A percentile compares a stretch with the other conserved stretches of the same genome.
phyloP scores from a whole-genome alignment of 2,797 vertebrate genomes.

The Saxicola maurus region DNA sequence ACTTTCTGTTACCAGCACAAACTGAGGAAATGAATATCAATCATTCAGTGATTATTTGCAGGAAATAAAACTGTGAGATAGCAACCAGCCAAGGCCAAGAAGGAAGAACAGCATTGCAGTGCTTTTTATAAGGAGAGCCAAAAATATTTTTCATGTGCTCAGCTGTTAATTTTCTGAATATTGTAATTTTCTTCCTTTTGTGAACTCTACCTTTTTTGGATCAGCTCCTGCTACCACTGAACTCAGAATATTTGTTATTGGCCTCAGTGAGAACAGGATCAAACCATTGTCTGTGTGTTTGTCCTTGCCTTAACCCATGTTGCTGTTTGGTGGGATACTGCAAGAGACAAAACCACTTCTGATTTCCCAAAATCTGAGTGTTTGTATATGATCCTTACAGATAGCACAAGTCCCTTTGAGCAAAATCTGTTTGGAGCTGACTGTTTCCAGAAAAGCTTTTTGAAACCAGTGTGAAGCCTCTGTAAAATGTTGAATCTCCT shows the following conservation, averaged over 20 bases:
- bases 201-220: background rate
- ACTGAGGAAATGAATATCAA: conserved; percentile 5
- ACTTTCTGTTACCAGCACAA: conserved; percentile 9
- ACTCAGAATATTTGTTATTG: background rate
- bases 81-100: background rate
- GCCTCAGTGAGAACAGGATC: background rate
- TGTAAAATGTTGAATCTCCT: background rate
- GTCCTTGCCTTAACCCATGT: background rate
- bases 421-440: background rate
- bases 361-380: background rate
- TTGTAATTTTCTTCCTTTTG: background rate
- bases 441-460: background rate
- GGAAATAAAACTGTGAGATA: conserved; percentile 30
- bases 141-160: background rate
- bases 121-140: background rate
- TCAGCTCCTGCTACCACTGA: background rate
- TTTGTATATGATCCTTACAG: background rate
- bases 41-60: conserved; percentile 8
- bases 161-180: background rate
- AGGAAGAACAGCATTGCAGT: conserved; percentile 3
- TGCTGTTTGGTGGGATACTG: background rate
- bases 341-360: background rate
- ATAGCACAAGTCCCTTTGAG: background rate
- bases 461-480: background rate
- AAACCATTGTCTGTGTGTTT: background rate